Evolutionary conservation across 2,797 vertebrate species (phyloP).

Genomic region (Fundulus diaphanus): DNA sequence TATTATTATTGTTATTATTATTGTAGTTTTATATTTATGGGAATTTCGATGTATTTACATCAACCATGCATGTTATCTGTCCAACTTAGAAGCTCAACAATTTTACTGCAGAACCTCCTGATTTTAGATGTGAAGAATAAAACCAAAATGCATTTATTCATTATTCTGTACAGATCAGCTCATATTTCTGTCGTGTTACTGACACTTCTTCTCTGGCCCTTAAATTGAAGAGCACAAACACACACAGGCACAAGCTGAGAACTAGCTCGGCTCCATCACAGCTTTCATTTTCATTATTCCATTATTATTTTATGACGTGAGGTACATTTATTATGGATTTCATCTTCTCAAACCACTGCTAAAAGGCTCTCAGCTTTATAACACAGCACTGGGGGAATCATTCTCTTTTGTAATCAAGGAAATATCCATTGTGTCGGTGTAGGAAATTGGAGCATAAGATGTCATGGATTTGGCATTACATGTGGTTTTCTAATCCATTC

Average conservation of each 20-base stretch:
- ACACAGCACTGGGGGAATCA: not conserved
- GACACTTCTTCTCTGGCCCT: not conserved
- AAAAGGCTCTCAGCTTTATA: slow-evolving; percentile 23
- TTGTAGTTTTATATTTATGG: not conserved
- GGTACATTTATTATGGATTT: slow-evolving; percentile 43
- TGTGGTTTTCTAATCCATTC: slow-evolving; percentile 28
- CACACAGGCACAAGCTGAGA: not conserved
- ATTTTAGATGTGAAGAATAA: not conserved
- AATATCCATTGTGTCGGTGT: slow-evolving; percentile 17
- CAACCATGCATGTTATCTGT: not conserved
- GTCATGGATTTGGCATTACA: slow-evolving; percentile 51
- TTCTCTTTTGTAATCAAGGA: slow-evolving; percentile 5
- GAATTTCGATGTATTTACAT: not conserved
- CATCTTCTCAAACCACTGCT: slow-evolving; percentile 22
- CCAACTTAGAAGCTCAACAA: not conserved
- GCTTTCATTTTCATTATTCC: slow-evolving; percentile 35
- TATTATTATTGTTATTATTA: not conserved
- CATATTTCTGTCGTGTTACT: not conserved
- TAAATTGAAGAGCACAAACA: not conserved
- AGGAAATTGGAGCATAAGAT: slow-evolving; percentile 39
- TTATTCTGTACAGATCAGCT: slow-evolving; percentile 11
- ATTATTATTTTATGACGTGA: slow-evolving; percentile 33
- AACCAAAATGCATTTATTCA: not conserved
- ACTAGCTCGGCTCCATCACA: slow-evolving; percentile 15
- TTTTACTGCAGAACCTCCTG: not conserved